These are phyloP conservation scores for Hyperoplus immaculatus DNA, from an alignment of 2,797 vertebrate species.

Conservation along the genomic window DNA sequence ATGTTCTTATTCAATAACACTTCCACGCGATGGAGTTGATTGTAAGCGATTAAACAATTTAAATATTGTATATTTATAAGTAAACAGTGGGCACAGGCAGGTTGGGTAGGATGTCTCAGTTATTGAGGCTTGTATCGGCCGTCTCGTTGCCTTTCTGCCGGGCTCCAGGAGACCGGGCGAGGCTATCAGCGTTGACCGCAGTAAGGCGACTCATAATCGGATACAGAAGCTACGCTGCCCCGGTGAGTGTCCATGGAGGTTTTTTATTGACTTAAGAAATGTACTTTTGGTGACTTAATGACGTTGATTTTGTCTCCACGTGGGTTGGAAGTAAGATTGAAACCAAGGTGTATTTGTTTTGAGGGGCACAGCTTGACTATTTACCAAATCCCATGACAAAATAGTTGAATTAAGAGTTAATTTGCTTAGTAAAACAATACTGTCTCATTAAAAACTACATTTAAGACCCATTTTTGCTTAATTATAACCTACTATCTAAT, in stretches of 20 bases:
- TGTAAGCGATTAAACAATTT: fast-evolving
- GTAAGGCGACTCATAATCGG: constrained; percentile 34
- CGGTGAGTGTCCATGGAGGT: constrained; percentile 48
- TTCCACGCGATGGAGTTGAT: neutral
- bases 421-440: neutral
- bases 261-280: neutral
- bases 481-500: neutral
- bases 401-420: fast-evolving
- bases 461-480: fast-evolving
- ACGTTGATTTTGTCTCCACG: fast-evolving
- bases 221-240: neutral
- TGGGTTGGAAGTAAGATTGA: neutral
- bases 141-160: constrained; percentile 60
- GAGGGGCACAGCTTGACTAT: neutral
- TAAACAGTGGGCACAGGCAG: neutral
- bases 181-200: constrained; percentile 36
- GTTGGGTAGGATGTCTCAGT: constrained; percentile 71
- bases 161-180: constrained; percentile 54
- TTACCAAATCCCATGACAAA: neutral
- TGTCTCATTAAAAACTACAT: fast-evolving
- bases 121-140: constrained; percentile 79
- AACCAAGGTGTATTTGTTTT: fast-evolving
- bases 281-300: fast-evolving
- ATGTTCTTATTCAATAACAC: constrained; percentile 58
- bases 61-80: neutral